Evolutionary conservation across 2,797 vertebrate genomes (phyloP).

Genomic region (Amphiprion clarkii): DNA sequence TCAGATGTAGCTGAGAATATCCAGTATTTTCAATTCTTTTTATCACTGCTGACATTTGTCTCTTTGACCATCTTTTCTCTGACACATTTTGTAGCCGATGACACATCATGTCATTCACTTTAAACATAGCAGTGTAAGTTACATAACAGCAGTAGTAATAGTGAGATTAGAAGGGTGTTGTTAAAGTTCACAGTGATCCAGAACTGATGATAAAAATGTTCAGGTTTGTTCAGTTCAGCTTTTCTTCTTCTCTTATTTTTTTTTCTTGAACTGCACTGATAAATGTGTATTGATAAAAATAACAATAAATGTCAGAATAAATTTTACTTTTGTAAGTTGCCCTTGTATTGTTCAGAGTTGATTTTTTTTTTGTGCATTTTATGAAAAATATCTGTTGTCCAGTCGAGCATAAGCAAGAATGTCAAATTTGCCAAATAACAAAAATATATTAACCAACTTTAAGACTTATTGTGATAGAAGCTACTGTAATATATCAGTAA

Average conservation of each 20-base stretch:
- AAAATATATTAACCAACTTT: not conserved
- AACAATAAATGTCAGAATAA: not conserved
- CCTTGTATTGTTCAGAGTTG: not conserved
- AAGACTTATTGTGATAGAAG: not conserved
- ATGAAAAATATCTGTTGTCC: not conserved
- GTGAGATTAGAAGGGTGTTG: not conserved
- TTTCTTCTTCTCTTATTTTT: not conserved
- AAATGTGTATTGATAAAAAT: not conserved
- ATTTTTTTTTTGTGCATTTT: conserved; percentile 4
- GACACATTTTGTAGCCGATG: not conserved
- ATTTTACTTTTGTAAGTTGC: not conserved
- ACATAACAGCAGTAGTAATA: not conserved
- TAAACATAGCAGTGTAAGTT: not conserved
- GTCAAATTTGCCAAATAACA: not conserved
- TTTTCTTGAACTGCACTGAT: not conserved
- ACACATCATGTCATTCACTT: not conserved
- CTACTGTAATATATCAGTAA: not conserved
- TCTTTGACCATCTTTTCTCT: not conserved
- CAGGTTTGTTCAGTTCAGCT: no score
- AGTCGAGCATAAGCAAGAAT: not conserved
- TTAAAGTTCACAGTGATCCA: not conserved
- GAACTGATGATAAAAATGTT: not conserved
- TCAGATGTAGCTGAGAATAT: not conserved
- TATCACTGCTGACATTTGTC: not conserved
- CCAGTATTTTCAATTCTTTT: not conserved